These are phyloP conservation scores for Cervus canadensis DNA, from an alignment of 2,113 vertebrate species.

Conservation along the genomic window DNA sequence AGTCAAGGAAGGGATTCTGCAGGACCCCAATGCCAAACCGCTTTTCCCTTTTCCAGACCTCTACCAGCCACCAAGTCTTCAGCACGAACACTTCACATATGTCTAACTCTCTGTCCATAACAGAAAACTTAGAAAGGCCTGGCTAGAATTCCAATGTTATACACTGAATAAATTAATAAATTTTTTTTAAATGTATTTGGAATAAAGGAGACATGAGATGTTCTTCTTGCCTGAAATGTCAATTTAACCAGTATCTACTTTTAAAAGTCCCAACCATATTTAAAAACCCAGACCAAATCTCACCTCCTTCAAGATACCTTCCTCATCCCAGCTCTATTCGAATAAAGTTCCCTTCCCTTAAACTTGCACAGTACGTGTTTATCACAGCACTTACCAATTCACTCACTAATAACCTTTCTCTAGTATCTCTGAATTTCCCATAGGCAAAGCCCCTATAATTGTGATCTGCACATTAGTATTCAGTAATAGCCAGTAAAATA, in stretches of 20 bases:
- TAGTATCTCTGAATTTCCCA: not conserved
- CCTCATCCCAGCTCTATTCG: not conserved
- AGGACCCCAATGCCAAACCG: not conserved
- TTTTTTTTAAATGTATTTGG: not conserved
- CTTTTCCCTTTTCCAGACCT: not conserved
- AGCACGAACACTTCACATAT: not conserved
- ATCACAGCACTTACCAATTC: not conserved
- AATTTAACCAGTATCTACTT: not conserved
- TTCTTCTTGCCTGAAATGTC: not conserved
- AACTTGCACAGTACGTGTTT: not conserved
- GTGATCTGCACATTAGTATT: not conserved
- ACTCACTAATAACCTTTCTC: not conserved
- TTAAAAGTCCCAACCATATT: not conserved
- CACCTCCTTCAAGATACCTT: not conserved
- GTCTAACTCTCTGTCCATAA: not conserved
- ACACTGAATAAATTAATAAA: not conserved
- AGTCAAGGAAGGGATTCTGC: not conserved
- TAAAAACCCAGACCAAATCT: not conserved
- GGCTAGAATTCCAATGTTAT: not conserved
- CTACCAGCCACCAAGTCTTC: not conserved
- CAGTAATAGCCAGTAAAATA: constrained; percentile 12
- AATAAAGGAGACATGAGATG: not conserved
- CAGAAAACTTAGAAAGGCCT: not conserved
- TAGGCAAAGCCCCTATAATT: not conserved
- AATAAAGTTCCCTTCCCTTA: not conserved